Evolutionary conservation across 2,888 invertebrate genomes (phyloP), one percentile per base, ranked within the genome.

Genomic region (Psylliodes chrysocephalus): DNA sequence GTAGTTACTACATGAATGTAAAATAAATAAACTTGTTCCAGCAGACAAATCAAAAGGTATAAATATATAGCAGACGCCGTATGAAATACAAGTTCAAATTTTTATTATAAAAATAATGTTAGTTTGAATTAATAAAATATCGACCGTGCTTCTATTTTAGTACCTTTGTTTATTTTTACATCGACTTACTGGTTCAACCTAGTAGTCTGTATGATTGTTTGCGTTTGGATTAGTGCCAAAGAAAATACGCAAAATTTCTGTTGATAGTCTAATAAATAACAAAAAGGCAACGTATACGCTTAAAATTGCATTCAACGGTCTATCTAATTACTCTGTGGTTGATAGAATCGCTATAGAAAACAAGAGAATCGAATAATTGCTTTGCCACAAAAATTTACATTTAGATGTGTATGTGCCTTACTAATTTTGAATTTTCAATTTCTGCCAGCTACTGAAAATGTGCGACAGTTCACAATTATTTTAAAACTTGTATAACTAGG

Each of bases 131-230:
- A 59, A 49, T 49, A 25, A 10, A 6, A 51, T 28, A 18, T n/a
- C n/a, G n/a, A n/a, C n/a, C n/a, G n/a, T n/a, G n/a, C n/a, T 19
- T 49, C 40, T 61, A 53, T 61, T 61, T 61, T 42, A n/a, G 30
- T 28, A n/a, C 8, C 17, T 51, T 60, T 67, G 68, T 71, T 67
- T 71, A 68, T 72, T 69, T 71, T 68, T 54, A 57, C 63, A 54
- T 65, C 40, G 18, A 64, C 38, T 64, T 60, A 51, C 69, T 69
- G 67, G 67, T 70, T 68, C 57, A 69, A 71, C 69, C 63, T 69
- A 69, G 60, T 46, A 68, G 70, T 56, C 64, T 22, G 60, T 68
- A 65, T 71, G 68, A 67, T 71, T 72, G 68, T 72, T 72, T 69
- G 63, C 28, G 25, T 44, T 59, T 72, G 72, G 70, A 67, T 56